These are phyloP conservation scores for Neosilurus mollespiculum DNA, from an alignment of 2,797 vertebrate genomes.

Conservation along the genomic window DNA sequence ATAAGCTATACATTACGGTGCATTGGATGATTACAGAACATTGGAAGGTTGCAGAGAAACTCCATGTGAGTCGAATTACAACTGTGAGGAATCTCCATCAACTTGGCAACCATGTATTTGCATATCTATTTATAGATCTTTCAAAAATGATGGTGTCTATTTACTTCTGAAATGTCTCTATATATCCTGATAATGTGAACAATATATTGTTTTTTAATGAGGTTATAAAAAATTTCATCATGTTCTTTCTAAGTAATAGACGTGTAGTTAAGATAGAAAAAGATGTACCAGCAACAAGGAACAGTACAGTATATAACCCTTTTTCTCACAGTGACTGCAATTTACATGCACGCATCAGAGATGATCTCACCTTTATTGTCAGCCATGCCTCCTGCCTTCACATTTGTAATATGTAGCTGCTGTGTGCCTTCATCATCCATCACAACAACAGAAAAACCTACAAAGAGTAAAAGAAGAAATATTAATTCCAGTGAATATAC, in stretches of 20 bases:
- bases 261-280: neutral
- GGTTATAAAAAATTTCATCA: neutral
- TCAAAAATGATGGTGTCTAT: too few relatives aligned
- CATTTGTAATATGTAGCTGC: constrained; percentile 83
- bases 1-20: neutral
- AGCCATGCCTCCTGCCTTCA: constrained; percentile 86
- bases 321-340: neutral
- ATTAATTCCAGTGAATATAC: neutral
- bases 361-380: constrained; percentile 80
- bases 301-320: neutral
- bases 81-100: too few relatives aligned
- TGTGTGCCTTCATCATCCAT: constrained; percentile 85
- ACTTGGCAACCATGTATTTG: too few relatives aligned
- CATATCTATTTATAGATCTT: too few relatives aligned
- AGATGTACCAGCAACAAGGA: neutral
- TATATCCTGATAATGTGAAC: too few relatives aligned
- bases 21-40: neutral
- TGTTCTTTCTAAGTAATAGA: neutral
- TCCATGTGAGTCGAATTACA: too few relatives aligned
- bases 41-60: neutral
- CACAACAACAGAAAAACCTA: constrained; percentile 88
- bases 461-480: constrained; percentile 17
- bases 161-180: neutral
- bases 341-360: neutral
- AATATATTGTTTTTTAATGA: neutral